phyloP scores from a whole-genome alignment of 2,113 vertebrate genomes.

The Melanocharis versteri region DNA sequence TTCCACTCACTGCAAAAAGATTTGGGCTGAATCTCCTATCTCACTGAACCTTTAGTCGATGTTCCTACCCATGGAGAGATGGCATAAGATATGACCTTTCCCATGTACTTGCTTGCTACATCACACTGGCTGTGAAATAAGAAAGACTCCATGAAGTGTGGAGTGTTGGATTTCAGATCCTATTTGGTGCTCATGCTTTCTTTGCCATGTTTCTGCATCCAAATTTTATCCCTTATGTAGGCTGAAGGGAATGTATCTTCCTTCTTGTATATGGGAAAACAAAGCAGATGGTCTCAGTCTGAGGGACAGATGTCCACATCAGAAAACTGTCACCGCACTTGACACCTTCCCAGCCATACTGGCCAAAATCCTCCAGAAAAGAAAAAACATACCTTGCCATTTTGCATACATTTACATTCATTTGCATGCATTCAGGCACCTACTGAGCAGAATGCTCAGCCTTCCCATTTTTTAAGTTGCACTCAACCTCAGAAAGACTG shows the following conservation, averaged over 20 bases:
- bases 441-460: constrained; percentile 2
- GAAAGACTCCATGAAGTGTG: neutral
- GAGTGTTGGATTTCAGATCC: neutral
- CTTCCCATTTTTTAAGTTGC: neutral
- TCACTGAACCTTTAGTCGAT: neutral
- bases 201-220: neutral
- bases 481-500: neutral
- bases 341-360: constrained; percentile 39
- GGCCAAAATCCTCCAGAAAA: constrained; percentile 43
- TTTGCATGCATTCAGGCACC: constrained; percentile 15
- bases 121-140: neutral
- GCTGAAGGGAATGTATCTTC: neutral
- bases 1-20: neutral
- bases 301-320: constrained; percentile 60
- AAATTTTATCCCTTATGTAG: neutral
- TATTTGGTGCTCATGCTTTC: neutral
- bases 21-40: neutral
- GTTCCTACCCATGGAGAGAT: neutral
- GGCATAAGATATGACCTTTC: neutral
- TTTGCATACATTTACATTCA: constrained; percentile 58
- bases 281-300: constrained; percentile 66
- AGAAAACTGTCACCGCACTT: constrained; percentile 48
- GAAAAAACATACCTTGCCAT: constrained; percentile 12
- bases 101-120: neutral
- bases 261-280: neutral